phyloP scores from a whole-genome alignment of 2,113 vertebrate genomes.

The Solenodon paradoxus region DNA sequence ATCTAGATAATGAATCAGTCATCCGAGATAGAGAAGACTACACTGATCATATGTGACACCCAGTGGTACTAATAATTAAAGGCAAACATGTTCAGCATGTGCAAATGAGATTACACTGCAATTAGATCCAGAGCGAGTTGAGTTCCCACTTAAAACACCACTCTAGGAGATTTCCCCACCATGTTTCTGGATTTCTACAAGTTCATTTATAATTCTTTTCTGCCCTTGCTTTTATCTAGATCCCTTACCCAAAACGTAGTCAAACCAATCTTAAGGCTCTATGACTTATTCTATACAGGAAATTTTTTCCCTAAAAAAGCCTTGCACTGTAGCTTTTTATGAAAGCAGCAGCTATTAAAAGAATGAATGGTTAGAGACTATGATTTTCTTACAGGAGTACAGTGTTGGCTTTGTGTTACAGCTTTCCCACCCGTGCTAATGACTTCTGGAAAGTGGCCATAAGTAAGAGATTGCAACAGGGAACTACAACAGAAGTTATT shows the following conservation, averaged over 20 bases:
- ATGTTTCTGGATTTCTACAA: not conserved
- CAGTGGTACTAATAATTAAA: not conserved
- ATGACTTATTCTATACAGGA: not conserved
- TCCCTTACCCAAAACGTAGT: not conserved
- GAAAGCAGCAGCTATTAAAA: not conserved
- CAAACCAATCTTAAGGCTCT: not conserved
- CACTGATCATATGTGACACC: no score
- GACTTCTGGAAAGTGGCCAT: not conserved
- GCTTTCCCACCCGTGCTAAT: not conserved
- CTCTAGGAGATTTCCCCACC: not conserved
- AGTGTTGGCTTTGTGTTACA: not conserved
- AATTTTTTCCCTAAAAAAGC: not conserved
- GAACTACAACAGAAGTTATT: not conserved
- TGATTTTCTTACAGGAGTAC: not conserved
- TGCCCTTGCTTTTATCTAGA: not conserved
- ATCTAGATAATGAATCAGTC: not conserved
- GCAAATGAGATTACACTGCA: not conserved
- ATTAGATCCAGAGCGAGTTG: not conserved
- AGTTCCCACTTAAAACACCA: not conserved
- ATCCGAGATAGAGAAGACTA: not conserved
- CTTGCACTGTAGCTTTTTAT: not conserved
- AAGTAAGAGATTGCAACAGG: not conserved
- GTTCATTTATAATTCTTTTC: not conserved
- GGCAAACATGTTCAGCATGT: not conserved
- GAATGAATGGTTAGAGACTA: not conserved